These are phyloP conservation scores for Tursiops truncatus DNA, from an alignment of 2,113 vertebrate genomes.

Conservation along the genomic window DNA sequence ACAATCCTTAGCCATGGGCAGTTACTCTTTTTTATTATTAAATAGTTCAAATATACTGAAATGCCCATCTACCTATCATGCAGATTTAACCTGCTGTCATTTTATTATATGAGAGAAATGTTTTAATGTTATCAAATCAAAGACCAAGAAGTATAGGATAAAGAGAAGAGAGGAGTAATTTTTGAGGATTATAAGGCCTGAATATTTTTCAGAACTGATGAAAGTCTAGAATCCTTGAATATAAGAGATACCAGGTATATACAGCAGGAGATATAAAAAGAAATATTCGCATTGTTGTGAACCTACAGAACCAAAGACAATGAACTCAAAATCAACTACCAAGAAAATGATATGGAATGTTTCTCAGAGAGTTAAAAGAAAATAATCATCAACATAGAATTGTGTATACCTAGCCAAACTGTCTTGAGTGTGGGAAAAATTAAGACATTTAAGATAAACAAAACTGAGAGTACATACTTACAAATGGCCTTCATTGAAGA, in stretches of 20 bases:
- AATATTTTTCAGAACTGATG: background rate
- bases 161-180: background rate
- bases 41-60: background rate
- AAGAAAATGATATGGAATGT: background rate
- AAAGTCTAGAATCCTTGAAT: background rate
- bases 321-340: background rate
- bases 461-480: background rate
- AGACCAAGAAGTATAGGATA: background rate
- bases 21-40: background rate
- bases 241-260: background rate
- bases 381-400: background rate
- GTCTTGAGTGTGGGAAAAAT: background rate
- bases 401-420: background rate
- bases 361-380: background rate
- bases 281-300: background rate
- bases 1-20: background rate
- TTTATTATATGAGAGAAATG: background rate
- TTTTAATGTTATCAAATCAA: background rate
- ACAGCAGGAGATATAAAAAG: background rate
- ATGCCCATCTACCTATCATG: background rate
- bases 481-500: background rate
- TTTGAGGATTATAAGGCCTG: background rate
- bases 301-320: background rate
- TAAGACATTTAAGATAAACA: background rate
- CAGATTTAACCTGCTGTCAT: background rate